Evolutionary conservation across 2,888 invertebrate species (phyloP).

Genomic region (Drosophila pseudotakahashii): DNA sequence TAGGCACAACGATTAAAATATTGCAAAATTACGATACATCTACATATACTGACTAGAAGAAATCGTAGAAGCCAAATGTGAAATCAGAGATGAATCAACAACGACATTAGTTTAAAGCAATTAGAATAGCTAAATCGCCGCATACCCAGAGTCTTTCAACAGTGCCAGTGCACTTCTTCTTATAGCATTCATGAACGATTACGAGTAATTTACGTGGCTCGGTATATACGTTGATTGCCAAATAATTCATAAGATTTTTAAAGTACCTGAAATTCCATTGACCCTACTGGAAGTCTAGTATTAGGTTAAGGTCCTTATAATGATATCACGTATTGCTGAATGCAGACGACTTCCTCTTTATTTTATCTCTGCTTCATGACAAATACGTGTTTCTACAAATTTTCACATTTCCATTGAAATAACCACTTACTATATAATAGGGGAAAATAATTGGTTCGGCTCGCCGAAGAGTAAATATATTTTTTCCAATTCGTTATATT

Average conservation of each 20-base stretch:
- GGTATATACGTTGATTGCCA: conserved; percentile 67
- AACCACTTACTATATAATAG: conserved; percentile 15
- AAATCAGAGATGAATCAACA: conserved; percentile 70
- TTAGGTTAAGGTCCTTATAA: conserved; percentile 67
- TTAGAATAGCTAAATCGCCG: conserved; percentile 62
- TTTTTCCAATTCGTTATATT: conserved; percentile 27
- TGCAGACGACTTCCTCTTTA: conserved; percentile 45
- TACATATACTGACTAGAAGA: conserved; percentile 31
- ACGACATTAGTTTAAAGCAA: conserved; percentile 78
- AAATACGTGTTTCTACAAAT: conserved; percentile 19
- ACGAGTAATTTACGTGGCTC: conserved; percentile 45
- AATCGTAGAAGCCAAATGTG: conserved; percentile 40
- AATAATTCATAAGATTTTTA: conserved; percentile 77
- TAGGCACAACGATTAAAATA: conserved; percentile 58
- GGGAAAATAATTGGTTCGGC: conserved; percentile 38
- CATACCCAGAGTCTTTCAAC: conserved; percentile 64
- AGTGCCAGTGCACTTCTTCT: conserved; percentile 52
- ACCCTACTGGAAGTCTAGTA: conserved; percentile 64
- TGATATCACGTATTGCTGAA: conserved; percentile 39
- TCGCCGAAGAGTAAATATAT: conserved; percentile 44
- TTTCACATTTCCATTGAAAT: conserved; percentile 36
- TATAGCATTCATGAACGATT: conserved; percentile 38
- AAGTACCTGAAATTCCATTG: conserved; percentile 77
- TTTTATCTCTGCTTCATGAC: conserved; percentile 40
- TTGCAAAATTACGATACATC: conserved; percentile 40